Base-by-base conservation (phyloP, 2,113 vertebrate genomes). In the Vulpes vulpes region DNA sequence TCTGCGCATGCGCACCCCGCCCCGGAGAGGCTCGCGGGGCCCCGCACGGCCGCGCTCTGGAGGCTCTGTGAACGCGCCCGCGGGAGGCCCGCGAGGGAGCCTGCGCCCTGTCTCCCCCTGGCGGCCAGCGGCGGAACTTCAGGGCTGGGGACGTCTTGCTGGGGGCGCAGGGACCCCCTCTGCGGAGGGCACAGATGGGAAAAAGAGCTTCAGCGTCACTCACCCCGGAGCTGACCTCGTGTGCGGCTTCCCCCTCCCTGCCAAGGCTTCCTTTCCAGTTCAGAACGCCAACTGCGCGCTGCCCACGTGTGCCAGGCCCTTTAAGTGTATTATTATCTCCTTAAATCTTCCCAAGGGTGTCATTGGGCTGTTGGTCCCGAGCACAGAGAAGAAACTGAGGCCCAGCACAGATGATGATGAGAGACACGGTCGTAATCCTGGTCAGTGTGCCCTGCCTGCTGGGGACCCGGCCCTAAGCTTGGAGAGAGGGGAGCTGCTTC, bases 61-160 rank as follows among this genome's bases (percentile, higher is more conserved):
- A 55, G 32, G 15, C 76, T 82, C 59, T 81, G 51, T 62, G 89
- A 49, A 53, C 59, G 35, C 79, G 19, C 83, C 25, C 30, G n/a
- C 6, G 10, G 62, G 53, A 4, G 14, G 3, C 30, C 43, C 10
- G 23, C 11, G 7, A 30, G 71, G 43, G 69, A 91, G 62, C 17
- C 35, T 19, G 90, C 30, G 20, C 59, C 79, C 62, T 88, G 86
- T 60, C 94, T 38, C 93, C 92, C 90, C 83, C 95, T 96, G 35
- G 82, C 16, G 94, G 95, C 67, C 49, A 51, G 38, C 5, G 25
- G 15, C 30, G 84, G 27, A 65, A 91, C 55, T 62, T 19, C 38
- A 43, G 27, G 27, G 19, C 53, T 60, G 65, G 17, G 11, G 22
- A n/a, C 1, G n/a, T 55, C 81, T 71, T 49, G 49, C 43, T 43